A percentile compares a stretch with the other conserved stretches of the same genome.
phyloP scores from a whole-genome alignment of 2,888 invertebrate species.

The Hirtodrosophila histrioides region DNA sequence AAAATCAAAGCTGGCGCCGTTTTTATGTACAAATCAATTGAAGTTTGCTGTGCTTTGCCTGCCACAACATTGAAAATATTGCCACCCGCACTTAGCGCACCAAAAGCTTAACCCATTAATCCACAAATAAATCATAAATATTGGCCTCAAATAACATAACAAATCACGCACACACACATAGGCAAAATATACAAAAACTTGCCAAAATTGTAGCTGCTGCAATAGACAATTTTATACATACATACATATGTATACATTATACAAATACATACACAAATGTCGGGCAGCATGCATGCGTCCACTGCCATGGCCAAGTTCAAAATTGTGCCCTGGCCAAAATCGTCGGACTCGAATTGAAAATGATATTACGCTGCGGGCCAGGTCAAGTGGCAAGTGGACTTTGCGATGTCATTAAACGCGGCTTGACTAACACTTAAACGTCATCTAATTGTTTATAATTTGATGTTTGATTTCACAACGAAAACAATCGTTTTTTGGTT shows the following conservation, averaged over 20 bases:
- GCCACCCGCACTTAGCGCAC: slow-evolving; percentile 1
- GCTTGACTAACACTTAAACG: slow-evolving; percentile 26
- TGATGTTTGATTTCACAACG: slow-evolving; percentile 47
- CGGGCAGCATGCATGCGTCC: slow-evolving; percentile 35
- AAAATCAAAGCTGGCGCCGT: neutral
- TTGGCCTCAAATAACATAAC: slow-evolving; percentile 1
- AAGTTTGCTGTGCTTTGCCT: slow-evolving; percentile 33
- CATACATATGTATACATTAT: slow-evolving; percentile 14
- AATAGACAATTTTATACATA: slow-evolving; percentile 22
- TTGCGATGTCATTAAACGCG: slow-evolving; percentile 2
- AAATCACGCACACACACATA: slow-evolving; percentile 6
- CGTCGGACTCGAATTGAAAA: slow-evolving; percentile 24
- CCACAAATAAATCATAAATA: neutral
- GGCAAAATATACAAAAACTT: slow-evolving; percentile 5
- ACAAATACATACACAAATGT: slow-evolving; percentile 33
- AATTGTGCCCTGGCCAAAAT: slow-evolving; percentile 48
- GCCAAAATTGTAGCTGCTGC: slow-evolving; percentile 12
- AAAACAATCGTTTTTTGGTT: slow-evolving; percentile 48
- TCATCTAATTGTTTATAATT: slow-evolving; percentile 41
- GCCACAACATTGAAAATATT: slow-evolving; percentile 50
- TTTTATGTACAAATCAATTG: slow-evolving; percentile 67
- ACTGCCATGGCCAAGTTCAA: slow-evolving; percentile 70
- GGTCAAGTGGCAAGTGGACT: slow-evolving; percentile 23
- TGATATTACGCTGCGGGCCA: slow-evolving; percentile 17
- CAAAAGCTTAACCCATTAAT: neutral